phyloP scores from a whole-genome alignment of 2,888 invertebrate genomes.

The Nomada ruficornis region DNA sequence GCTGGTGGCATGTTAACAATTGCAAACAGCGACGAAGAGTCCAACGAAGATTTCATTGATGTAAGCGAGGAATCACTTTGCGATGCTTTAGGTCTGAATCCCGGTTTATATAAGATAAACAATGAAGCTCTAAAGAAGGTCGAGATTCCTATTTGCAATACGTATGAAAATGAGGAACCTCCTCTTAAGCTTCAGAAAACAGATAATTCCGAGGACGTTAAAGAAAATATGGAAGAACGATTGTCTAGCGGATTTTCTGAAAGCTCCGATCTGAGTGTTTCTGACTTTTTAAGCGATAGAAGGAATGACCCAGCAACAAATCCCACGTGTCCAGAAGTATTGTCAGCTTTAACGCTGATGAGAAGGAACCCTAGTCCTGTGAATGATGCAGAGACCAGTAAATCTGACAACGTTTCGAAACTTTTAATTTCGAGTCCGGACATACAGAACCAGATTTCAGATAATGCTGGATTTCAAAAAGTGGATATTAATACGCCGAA shows the following conservation, averaged over 20 bases:
- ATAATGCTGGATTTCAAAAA: slow-evolving; percentile 80
- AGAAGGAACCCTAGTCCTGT: slow-evolving; percentile 75
- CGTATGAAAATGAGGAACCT: slow-evolving; percentile 71
- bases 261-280: slow-evolving; percentile 77
- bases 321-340: slow-evolving; percentile 80
- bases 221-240: slow-evolving; percentile 77
- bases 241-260: slow-evolving; percentile 78
- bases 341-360: slow-evolving; percentile 81
- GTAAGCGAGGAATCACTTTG: slow-evolving; percentile 77
- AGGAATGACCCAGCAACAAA: slow-evolving; percentile 68
- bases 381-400: slow-evolving; percentile 58
- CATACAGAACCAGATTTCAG: slow-evolving; percentile 79
- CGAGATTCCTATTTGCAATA: slow-evolving; percentile 38
- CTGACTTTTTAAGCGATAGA: slow-evolving; percentile 77
- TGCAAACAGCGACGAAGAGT: slow-evolving; percentile 63
- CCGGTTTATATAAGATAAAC: slow-evolving; percentile 78
- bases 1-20: slow-evolving; percentile 72
- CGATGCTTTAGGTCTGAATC: slow-evolving; percentile 76
- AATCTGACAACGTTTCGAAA: slow-evolving; percentile 71
- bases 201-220: slow-evolving; percentile 72
- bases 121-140: slow-evolving; percentile 71
- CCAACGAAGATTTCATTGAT: slow-evolving; percentile 68
- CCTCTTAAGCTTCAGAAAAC: slow-evolving; percentile 76
- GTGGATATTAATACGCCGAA: slow-evolving; percentile 76
- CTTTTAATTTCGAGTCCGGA: slow-evolving; percentile 79